A percentile compares a stretch with the other conserved stretches of the same genome.
Conservation (phyloP, 2,888 invertebrate species). For the Eristalinus aeneus region DNA sequence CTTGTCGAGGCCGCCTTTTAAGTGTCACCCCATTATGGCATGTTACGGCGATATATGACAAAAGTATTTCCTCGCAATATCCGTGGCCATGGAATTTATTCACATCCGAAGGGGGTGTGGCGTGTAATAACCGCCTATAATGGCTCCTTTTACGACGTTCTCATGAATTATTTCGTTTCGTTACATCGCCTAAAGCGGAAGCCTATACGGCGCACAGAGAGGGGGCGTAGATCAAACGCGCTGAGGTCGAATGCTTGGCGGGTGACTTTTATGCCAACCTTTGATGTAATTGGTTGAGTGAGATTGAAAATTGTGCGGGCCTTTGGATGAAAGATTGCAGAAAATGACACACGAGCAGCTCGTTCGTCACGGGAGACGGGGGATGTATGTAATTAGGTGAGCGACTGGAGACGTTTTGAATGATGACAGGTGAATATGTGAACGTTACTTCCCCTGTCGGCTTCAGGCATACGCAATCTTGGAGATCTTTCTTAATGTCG, state of each 20-base stretch:
- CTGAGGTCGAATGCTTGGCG: constrained; percentile 28
- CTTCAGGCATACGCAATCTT: background rate
- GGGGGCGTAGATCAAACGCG: constrained; percentile 28
- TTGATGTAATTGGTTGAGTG: constrained; percentile 47
- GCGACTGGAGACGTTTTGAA: background rate
- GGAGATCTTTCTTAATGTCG: background rate
- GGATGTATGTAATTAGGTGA: background rate
- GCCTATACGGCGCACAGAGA: background rate
- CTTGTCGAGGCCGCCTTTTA: constrained; percentile 18
- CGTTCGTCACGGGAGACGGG: background rate
- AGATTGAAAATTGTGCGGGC: background rate
- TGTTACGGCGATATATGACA: constrained; percentile 53
- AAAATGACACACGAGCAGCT: background rate
- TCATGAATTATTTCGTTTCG: constrained; percentile 57
- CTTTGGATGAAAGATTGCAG: background rate
- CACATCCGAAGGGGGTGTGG: constrained; percentile 58
- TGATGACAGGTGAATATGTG: background rate
- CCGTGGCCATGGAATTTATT: constrained; percentile 58
- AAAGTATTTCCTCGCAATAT: constrained; percentile 57
- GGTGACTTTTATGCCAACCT: constrained; percentile 21
- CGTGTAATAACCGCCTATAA: constrained; percentile 61
- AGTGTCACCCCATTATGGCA: constrained; percentile 42
- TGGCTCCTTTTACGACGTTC: constrained; percentile 58
- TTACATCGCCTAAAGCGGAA: constrained; percentile 4
- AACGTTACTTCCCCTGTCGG: background rate